Conservation (phyloP, 2,888 invertebrate genomes). For the Bedellia somnulentella region DNA sequence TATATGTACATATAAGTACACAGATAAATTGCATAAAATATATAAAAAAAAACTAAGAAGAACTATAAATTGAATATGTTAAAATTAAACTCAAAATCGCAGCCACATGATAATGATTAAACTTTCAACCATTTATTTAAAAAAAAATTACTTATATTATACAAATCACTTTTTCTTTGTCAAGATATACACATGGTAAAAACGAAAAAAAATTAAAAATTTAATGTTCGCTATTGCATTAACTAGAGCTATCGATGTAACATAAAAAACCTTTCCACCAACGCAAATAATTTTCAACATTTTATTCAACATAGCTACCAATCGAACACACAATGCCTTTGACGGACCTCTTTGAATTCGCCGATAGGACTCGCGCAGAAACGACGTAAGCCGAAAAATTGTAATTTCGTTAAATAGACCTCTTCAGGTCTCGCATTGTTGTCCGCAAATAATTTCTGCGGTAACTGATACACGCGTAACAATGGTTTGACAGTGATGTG, state of each 20-base stretch:
- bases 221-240: slow-evolving; percentile 3
- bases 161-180: no score
- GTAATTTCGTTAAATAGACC: slow-evolving; percentile 56
- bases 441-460: slow-evolving; percentile 48
- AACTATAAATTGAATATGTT: no score
- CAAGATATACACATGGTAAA: no score
- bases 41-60: no score
- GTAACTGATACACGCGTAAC: slow-evolving; percentile 49
- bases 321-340: neutral
- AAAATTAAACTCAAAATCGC: no score
- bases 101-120: no score
- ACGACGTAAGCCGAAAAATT: slow-evolving; percentile 23
- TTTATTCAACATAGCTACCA: neutral
- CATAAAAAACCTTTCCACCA: neutral
- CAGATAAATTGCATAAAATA: no score
- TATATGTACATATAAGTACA: no score
- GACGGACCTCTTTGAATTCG: slow-evolving; percentile 2
- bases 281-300: neutral
- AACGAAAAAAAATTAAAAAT: slow-evolving; percentile 6
- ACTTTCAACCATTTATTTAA: no score
- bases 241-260: neutral
- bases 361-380: slow-evolving; percentile 13
- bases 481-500: slow-evolving; percentile 43
- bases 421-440: slow-evolving; percentile 30
- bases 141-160: no score